These are phyloP conservation scores for Dipodomys ordii DNA, from an alignment of 2,113 vertebrate species.

Conservation along the genomic window DNA sequence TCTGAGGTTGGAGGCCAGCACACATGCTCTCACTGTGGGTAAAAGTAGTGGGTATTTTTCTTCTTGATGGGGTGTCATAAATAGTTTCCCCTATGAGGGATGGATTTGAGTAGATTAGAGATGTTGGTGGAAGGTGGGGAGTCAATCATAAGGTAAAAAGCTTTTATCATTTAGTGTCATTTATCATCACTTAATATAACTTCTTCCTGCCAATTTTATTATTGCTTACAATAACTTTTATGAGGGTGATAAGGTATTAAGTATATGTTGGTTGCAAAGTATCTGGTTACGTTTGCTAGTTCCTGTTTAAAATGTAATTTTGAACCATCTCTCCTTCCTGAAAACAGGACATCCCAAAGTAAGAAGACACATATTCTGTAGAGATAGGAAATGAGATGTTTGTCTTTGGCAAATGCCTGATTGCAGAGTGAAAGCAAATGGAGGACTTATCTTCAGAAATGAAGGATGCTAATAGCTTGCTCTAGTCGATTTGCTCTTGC, in stretches of 20 bases:
- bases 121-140: neutral
- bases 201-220: conserved; percentile 74
- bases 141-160: conserved; percentile 57
- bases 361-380: neutral
- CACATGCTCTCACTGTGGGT: neutral
- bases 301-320: conserved; percentile 73
- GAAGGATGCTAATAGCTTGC: neutral
- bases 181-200: conserved; percentile 65
- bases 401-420: conserved; percentile 49
- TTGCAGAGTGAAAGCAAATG: conserved; percentile 51
- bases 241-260: conserved; percentile 79
- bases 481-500: conserved; percentile 44
- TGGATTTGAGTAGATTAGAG: conserved; percentile 56
- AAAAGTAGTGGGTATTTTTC: neutral
- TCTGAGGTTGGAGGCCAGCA: neutral
- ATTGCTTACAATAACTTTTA: conserved; percentile 78
- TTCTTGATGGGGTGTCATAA: neutral
- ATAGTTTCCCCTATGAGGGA: conserved; percentile 38
- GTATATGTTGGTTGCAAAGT: conserved; percentile 78
- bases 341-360: conserved; percentile 53
- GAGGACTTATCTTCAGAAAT: conserved; percentile 41
- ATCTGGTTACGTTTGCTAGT: conserved; percentile 71
- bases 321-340: conserved; percentile 67
- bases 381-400: conserved; percentile 65
- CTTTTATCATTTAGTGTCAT: conserved; percentile 65